Evolutionary conservation across 2,888 invertebrate species (phyloP).

Genomic region (Synergus itoensis): DNA sequence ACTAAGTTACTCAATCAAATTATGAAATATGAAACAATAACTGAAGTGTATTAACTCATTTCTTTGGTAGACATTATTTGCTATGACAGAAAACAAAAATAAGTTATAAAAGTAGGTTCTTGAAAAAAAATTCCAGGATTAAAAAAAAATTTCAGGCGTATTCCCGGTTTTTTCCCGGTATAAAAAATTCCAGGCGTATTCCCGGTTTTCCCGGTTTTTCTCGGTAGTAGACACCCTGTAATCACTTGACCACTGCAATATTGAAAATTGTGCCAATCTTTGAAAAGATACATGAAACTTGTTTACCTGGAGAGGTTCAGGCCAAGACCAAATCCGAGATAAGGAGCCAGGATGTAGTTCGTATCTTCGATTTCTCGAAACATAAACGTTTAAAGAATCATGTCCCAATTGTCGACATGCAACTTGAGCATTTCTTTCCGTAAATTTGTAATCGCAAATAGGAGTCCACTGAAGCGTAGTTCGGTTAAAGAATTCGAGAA

Average conservation of each 20-base stretch:
- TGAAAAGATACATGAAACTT: neutral
- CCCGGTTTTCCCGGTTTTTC: too few species aligned
- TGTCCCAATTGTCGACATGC: slow-evolving; percentile 96
- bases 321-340: slow-evolving; percentile 95
- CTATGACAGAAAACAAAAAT: too few species aligned
- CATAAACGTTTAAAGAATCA: slow-evolving; percentile 92
- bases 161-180: too few species aligned
- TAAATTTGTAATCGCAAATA: slow-evolving; percentile 96
- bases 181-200: too few species aligned
- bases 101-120: too few species aligned
- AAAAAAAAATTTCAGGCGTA: too few species aligned
- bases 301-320: slow-evolving; percentile 88
- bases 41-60: too few species aligned
- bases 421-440: slow-evolving; percentile 97
- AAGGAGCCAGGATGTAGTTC: slow-evolving; percentile 94
- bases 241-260: neutral
- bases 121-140: too few species aligned
- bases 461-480: slow-evolving; percentile 98
- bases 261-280: neutral
- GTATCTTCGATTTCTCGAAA: slow-evolving; percentile 90
- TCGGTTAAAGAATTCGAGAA: slow-evolving; percentile 95
- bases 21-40: too few species aligned
- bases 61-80: too few species aligned
- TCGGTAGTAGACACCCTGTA: too few species aligned
- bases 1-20: too few species aligned